Evolutionary conservation across 2,113 vertebrate species (phyloP), one percentile per base, ranked within the genome.

Genomic region (Phylloscopus trochiloides): DNA sequence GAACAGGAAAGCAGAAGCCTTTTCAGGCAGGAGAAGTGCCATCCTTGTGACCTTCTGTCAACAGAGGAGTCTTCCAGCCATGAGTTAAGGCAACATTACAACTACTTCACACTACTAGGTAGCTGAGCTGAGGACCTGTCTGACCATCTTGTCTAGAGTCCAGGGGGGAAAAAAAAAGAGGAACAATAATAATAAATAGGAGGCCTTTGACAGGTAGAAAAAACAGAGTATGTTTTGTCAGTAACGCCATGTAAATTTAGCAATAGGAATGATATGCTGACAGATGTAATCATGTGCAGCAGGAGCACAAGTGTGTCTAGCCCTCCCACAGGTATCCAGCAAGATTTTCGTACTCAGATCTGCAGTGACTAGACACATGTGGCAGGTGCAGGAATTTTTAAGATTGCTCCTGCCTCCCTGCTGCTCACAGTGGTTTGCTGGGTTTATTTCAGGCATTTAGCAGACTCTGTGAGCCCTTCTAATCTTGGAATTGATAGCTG

Each of bases 41-140:
- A 85, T 75, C 59, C 80, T 5, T 1, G 32, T 90, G 84, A 92
- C 93, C 94, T 94, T 91, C 91, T 92, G 89, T 92, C 94, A 96
- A 81, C 50, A 89, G 76, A 88, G 9, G 45, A 85, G 84, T 91
- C 70, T 91, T 85, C 52, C 89, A 95, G 84, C 58, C 87, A 50
- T 34, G 45, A 72, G 70, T 92, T 96, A 96, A 92, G 71, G 74
- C 93, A 91, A 90, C 31, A 80, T 59, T 82, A 48, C 31, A 66
- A 43, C 81, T 94, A 77, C 58, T 74, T 76, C 26, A 50, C 34
- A 21, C 47, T 50, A 66, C 38, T 72, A 55, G 62, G 58, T 58
- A 91, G 47, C 58, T 65, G 48, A 87, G 68, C 62, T 68, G 24
- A 48, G 59, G 47, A 65, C 18, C 63, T 52, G 7, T 9, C 65